These are phyloP conservation scores for Diabrotica virgifera DNA, from an alignment of 1,140 invertebrate species.

Conservation along the genomic window DNA sequence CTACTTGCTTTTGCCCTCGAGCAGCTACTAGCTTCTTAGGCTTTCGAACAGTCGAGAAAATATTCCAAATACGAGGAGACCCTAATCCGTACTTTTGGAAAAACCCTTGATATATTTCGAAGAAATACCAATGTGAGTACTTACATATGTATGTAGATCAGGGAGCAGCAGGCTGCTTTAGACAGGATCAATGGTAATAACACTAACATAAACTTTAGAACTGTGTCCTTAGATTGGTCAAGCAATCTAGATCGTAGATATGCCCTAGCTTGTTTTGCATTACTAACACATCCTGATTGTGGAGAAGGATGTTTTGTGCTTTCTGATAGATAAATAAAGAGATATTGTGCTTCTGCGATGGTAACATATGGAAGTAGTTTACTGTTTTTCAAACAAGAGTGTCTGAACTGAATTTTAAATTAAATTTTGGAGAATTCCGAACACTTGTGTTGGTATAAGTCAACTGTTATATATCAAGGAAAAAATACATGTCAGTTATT, in stretches of 20 bases:
- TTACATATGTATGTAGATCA: conserved; percentile 29
- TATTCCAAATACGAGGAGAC: too few species aligned
- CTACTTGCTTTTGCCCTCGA: too few species aligned
- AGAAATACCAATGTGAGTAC: too few species aligned
- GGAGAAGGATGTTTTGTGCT: conserved; percentile 36
- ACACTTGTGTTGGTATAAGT: too few species aligned
- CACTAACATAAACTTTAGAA: conserved; percentile 40
- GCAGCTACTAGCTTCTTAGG: too few species aligned
- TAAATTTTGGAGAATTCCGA: too few species aligned
- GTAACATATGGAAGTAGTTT: conserved; percentile 29
- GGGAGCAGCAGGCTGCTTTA: conserved; percentile 32
- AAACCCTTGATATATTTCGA: too few species aligned
- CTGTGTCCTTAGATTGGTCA: conserved; percentile 42
- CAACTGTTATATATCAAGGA: too few species aligned
- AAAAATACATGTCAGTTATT: too few species aligned
- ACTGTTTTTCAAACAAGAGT: conserved; percentile 13
- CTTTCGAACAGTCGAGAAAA: too few species aligned
- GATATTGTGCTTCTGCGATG: conserved; percentile 30
- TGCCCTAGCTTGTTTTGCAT: conserved; percentile 32
- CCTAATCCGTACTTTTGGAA: too few species aligned
- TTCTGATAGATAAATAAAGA: conserved; percentile 45
- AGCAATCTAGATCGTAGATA: conserved; percentile 37
- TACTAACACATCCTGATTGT: conserved; percentile 26
- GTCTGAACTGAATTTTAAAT: too few species aligned
- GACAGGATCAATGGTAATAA: conserved; percentile 36